phyloP scores from a whole-genome alignment of 1,140 invertebrate species.

The Leptinotarsa defecta region DNA sequence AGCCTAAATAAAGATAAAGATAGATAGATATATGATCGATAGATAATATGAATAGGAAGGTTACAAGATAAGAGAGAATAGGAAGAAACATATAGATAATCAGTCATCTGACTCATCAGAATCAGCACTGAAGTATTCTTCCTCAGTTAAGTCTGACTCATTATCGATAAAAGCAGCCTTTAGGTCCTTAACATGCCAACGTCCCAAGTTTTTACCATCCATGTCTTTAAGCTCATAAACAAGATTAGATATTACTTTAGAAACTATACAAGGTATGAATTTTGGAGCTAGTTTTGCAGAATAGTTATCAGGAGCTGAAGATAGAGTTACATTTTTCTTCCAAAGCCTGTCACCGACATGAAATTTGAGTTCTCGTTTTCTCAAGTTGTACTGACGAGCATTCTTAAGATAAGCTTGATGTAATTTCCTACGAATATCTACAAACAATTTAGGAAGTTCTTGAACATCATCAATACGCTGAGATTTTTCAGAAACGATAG shows the following conservation, averaged over 20 bases:
- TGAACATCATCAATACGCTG: constrained; percentile 16
- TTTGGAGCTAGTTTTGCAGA: constrained; percentile 38
- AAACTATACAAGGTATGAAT: constrained; percentile 33
- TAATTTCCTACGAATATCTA: constrained; percentile 26
- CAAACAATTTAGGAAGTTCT: constrained; percentile 23
- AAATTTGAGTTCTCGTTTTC: constrained; percentile 29
- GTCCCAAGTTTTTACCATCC: constrained; percentile 31
- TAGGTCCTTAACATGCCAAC: constrained; percentile 38
- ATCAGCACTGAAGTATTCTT: constrained; percentile 9
- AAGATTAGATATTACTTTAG: constrained; percentile 22
- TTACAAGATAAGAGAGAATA: not conserved
- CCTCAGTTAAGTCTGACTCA: constrained; percentile 13
- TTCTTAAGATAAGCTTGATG: constrained; percentile 29
- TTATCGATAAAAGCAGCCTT: constrained; percentile 28
- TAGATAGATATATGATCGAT: not conserved
- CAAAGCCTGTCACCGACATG: constrained; percentile 34
- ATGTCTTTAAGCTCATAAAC: not conserved
- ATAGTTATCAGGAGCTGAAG: constrained; percentile 30
- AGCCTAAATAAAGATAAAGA: not conserved
- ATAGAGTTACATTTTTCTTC: constrained; percentile 34
- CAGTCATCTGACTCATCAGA: not conserved
- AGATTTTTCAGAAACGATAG: constrained; percentile 24
- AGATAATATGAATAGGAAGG: not conserved
- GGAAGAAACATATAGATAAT: not conserved
- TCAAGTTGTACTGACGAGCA: constrained; percentile 31